Base-by-base conservation (phyloP, 2,797 vertebrate genomes). In the Mus minutoides region DNA sequence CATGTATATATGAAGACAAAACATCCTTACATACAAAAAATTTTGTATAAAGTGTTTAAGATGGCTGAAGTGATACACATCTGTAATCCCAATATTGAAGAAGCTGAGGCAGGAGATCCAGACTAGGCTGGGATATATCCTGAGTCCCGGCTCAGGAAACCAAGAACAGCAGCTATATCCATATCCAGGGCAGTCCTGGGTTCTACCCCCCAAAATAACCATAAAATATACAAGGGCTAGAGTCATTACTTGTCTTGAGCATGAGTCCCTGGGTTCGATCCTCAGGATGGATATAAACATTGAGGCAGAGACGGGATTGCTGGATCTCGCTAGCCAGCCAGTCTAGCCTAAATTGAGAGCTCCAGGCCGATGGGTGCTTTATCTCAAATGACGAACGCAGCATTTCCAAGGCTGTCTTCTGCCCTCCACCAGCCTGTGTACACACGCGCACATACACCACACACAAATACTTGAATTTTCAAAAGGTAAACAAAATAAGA, bases 241-340 rank as follows among this genome's bases (percentile, higher is more conserved):
- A 26, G 43, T 22, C 62, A n/a, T n/a, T 49, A 52, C 43, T 49
- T 34, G 43, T 37, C 29, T 69, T 52, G 21, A 49, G 84, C 46
- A 11, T 3, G 34, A 24, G 64, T 71, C n/a, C 31, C 69, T 3
- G 8, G 67, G 69, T 37, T 71, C n/a, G 19, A 71, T 71, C n/a
- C n/a, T 0, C n/a, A 37, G n/a, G 21, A 8, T 16, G 9, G 17
- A n/a, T 37, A 19, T 37, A 4, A 37, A 71, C 34, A 37, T n/a
- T 21, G n/a, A 71, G 16, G 17, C 67, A 71, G 67, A n/a, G 34
- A 37, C 34, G 34, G 67, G 34, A 19, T 16, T n/a, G 67, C 67
- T n/a, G 67, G n/a, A 10, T 6, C 14, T 69, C 14, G 17, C 17
- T 19, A 3, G 16, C 19, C 31, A 1, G 19, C 83, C 83, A 16